Base-by-base conservation (phyloP, 2,888 invertebrate genomes). In the Altica lythri region DNA sequence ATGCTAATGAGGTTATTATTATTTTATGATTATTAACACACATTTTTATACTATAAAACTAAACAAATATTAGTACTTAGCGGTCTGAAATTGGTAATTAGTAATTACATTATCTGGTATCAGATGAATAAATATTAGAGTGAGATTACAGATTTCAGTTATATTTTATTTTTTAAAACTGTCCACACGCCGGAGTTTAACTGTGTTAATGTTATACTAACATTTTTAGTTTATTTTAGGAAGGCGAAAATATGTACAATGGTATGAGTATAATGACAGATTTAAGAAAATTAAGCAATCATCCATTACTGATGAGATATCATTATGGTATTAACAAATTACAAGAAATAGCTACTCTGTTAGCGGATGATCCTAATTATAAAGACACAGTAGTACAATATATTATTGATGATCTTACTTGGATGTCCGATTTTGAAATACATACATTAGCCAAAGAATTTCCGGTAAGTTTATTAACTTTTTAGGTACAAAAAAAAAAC, bases 401-500 rank as follows among this genome's bases (percentile, higher is more conserved):
- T 67, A 86, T 95, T 25, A 86, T 87, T 54, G 94, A 97, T 67
- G 96, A 97, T 72, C 79, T 98, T 71, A 80, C 86, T 30, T 87
- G 88, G 71, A 83, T 92, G 83, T 93, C 93, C 0, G 97, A 98
- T 79, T 96, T 92, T 75, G 92, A 96, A 75, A 86, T 97, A 60
- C 88, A 90, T 74, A 86, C 87, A 66, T 78, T 94, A 38, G 87
- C 92, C 16, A 77, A 82, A 64, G 80, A 82, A 47, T 85, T 89
- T 72, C 77, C 78, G 70, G 88, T 86, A 68, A 45, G 40, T 44
- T 38, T n/a, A 48, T 22, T 44, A 30, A 4, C 34, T 38, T 48
- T 17, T n/a, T 14, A 8, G 6, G n/a, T n/a, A 18, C n/a, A 17
- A 18, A 9, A 5, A 18, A 5, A 14, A 14, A 13, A 14, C 18